phyloP scores from a whole-genome alignment of 2,888 invertebrate species.

The Micropterix aruncella region DNA sequence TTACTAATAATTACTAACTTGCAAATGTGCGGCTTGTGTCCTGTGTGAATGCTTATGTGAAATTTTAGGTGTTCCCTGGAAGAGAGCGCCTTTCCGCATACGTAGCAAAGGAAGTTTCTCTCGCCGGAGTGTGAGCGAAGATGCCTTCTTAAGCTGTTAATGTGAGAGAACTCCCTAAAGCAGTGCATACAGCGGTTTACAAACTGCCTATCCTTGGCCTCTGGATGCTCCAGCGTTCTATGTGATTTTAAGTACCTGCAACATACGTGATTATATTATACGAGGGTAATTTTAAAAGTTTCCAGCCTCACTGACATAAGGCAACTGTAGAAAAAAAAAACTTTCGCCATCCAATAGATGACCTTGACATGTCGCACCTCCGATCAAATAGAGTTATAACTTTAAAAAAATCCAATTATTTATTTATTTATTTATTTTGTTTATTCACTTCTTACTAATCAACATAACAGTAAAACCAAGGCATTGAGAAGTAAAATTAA shows the following conservation, averaged over 20 bases:
- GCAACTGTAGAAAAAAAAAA: too few relatives aligned
- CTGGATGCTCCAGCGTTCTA: constrained; percentile 26
- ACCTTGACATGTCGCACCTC: too few relatives aligned
- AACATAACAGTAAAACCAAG: too few relatives aligned
- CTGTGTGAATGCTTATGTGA: constrained; percentile 45
- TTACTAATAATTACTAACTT: constrained; percentile 18
- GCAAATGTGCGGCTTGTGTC: constrained; percentile 47
- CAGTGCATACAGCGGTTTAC: constrained; percentile 29
- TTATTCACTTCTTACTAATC: too few relatives aligned
- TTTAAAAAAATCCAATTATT: too few relatives aligned
- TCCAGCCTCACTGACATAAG: neutral
- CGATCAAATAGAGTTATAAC: neutral
- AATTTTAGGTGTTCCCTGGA: constrained; percentile 44
- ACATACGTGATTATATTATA: neutral
- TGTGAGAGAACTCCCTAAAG: constrained; percentile 34
- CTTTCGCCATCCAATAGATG: too few relatives aligned
- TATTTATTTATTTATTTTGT: too few relatives aligned
- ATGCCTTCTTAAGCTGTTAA: constrained; percentile 34
- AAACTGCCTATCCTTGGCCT: constrained; percentile 23
- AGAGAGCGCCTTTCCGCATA: constrained; percentile 46
- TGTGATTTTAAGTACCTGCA: constrained; percentile 26
- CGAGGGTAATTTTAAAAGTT: neutral
- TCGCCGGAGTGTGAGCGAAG: constrained; percentile 27
- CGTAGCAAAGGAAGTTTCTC: constrained; percentile 41
- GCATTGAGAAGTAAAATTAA: too few relatives aligned